Evolutionary conservation across 2,888 invertebrate genomes (phyloP), one percentile per base, ranked within the genome.

Genomic region (Magallana nippona): DNA sequence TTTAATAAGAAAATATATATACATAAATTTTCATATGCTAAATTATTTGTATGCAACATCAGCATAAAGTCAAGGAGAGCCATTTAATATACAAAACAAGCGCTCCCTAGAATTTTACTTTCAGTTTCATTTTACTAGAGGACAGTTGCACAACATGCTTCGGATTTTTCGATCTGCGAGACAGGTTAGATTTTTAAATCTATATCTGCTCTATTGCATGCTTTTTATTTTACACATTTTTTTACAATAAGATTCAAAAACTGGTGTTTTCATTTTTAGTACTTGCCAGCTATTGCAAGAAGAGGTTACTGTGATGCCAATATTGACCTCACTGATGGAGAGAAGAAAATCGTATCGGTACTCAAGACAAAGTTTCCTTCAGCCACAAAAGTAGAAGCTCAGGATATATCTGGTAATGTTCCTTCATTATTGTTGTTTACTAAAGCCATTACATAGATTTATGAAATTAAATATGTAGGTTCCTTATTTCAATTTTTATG

Each of bases 351-450:
- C 71, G 86, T 85, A 5, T 83, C 89, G 17, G 84, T 92, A 60
- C 89, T 94, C 22, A 89, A 88, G 58, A 82, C 88, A 11, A 90
- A 90, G 77, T 94, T 94, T 87, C 93, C 93, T 22, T 89, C 89
- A 22, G 93, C 93, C 60, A 90, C 89, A 27, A 86, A 89, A 17
- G 89, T 94, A 58, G 89, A 91, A 80, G 94, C 94, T 10, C 87
- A 91, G 71, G 94, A 94, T 89, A 93, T 94, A 62, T 94, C 94
- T 83, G 93, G 94, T 94, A 78, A 44, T 3, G 0, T 3, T 5
- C 8, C 44, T 44, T 8, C 0, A 8, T 44, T 32, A 8, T 44
- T 44, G 2, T 32, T 32, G 2, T 32, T 44, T 44, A 44, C 44
- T 5, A 32, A 32, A 32, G 32, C 32, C 5, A 44, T 44, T 44